Evolutionary conservation across 1,140 invertebrate genomes (phyloP).

Genomic region (Notospermus geniculatus): DNA sequence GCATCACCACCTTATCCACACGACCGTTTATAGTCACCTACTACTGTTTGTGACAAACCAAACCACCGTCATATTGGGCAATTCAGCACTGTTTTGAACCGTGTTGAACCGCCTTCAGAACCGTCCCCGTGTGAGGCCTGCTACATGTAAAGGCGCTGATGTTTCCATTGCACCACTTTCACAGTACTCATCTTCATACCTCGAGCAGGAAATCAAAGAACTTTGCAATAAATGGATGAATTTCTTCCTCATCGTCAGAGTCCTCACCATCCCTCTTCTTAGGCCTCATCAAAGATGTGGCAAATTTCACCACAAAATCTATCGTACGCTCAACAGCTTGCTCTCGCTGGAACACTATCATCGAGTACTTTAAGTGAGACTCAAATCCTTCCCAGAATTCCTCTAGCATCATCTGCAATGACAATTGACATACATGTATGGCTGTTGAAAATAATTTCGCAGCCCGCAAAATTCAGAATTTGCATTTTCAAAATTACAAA

Average conservation of each 20-base stretch:
- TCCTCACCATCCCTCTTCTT: slow-evolving; percentile 12
- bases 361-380: slow-evolving; percentile 34
- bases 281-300: slow-evolving; percentile 41
- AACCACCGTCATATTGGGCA: background rate
- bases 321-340: slow-evolving; percentile 65
- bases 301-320: slow-evolving; percentile 67
- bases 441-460: no score
- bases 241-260: slow-evolving; percentile 28
- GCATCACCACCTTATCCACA: no score
- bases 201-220: slow-evolving; percentile 49
- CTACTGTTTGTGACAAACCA: background rate
- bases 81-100: background rate
- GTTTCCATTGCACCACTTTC: no score
- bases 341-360: slow-evolving; percentile 56
- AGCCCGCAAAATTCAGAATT: no score
- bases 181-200: slow-evolving; percentile 26
- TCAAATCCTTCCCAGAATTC: no score
- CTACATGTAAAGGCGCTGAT: no score
- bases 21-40: background rate
- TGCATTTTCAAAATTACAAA: no score
- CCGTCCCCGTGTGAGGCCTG: no score
- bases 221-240: slow-evolving; percentile 35
- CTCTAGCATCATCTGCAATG: no score
- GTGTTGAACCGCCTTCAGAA: no score
- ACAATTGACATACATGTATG: no score